Evolutionary conservation across 2,888 invertebrate species (phyloP), one percentile per base, ranked within the genome.

Genomic region (Carterocephalus palaemon): DNA sequence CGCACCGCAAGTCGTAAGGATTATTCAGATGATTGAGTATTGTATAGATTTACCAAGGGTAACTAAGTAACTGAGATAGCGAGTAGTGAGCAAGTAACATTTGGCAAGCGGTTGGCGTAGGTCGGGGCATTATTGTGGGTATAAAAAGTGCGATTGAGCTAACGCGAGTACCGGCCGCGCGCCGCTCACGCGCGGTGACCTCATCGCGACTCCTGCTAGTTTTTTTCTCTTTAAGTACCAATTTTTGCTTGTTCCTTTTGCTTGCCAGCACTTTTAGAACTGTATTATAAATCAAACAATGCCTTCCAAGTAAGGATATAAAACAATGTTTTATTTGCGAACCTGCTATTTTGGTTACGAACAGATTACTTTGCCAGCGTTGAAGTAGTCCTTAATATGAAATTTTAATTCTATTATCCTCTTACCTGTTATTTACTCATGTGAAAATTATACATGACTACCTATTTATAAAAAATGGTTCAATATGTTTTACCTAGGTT

Each of bases 61-160:
- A n/a, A n/a, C n/a, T n/a, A n/a, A n/a, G n/a, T n/a, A n/a, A n/a
- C 16, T 12, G n/a, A 23, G 15, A 34, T 33, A n/a, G 19, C 7
- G 36, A 17, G 3, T 5, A 28, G 15, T 36, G 36, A 37, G 24
- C 37, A 45, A 36, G 37, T 37, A 29, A 32, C 37, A 37, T 45
- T 45, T 37, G 29, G 36, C 36, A 43, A 42, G 48, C 59, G 52
- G 64, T 84, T 85, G 82, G 70, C 77, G 81, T 80, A 85, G 85
- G 85, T 85, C 84, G 75, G 63, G 75, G 62, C 56, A 57, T 60
- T 75, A 77, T 73, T 57, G 50, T 51, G 40, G 55, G 46, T 60
- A 65, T 60, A 75, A 80, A 80, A 80, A 76, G 62, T 60, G 62
- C 53, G 59, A 64, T 62, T 58, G 60, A 61, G 62, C 62, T 59